phyloP scores from a whole-genome alignment of 2,888 invertebrate species.

The Cantharis lateralis region DNA sequence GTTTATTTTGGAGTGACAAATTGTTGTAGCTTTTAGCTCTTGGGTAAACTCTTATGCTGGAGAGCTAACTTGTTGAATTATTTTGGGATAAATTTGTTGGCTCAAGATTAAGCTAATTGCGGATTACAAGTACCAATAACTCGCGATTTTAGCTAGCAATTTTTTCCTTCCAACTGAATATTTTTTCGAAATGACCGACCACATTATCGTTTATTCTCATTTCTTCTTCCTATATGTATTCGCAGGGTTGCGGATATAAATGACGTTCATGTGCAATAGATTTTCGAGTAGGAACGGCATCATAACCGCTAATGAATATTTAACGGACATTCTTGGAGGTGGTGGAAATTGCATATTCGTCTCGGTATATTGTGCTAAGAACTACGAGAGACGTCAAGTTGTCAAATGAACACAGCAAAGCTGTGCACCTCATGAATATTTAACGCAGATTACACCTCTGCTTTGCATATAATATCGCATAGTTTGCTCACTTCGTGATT shows the following conservation, averaged over 20 bases:
- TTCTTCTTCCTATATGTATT: neutral
- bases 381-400: slow-evolving; percentile 7
- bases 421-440: slow-evolving; percentile 17
- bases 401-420: slow-evolving; percentile 15
- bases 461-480: slow-evolving; percentile 12
- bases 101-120: neutral
- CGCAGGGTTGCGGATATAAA: neutral
- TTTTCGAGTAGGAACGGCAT: neutral
- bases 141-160: neutral
- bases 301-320: slow-evolving; percentile 1
- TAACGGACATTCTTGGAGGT: neutral
- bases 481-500: slow-evolving; percentile 8
- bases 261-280: neutral
- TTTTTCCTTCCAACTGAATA: no score
- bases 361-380: neutral
- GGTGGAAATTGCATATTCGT: slow-evolving; percentile 4
- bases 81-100: neutral
- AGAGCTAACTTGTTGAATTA: neutral
- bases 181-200: neutral
- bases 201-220: neutral
- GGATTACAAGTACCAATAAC: neutral
- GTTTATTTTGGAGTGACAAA: neutral
- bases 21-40: neutral
- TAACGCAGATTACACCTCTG: slow-evolving; percentile 9
- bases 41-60: neutral